Percentiles rank a stretch among this genome's conserved stretches.
These are phyloP conservation scores for Galemys pyrenaicus DNA, from an alignment of 2,113 vertebrate genomes.

Conservation along the genomic window DNA sequence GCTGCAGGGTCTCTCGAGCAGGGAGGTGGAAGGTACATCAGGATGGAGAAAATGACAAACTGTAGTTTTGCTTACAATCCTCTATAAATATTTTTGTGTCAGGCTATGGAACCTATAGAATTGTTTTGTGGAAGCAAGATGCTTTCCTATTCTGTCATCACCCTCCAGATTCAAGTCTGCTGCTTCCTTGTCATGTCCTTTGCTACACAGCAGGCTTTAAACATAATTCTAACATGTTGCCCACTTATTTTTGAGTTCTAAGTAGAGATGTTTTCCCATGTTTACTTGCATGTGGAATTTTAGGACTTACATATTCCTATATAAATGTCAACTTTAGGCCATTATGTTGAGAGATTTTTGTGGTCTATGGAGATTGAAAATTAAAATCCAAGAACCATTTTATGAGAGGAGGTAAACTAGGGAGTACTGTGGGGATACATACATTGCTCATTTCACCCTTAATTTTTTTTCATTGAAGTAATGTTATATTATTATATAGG, in stretches of 20 bases:
- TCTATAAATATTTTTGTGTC: neutral
- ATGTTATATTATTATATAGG: too few species aligned
- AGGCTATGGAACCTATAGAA: neutral
- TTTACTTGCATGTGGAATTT: neutral
- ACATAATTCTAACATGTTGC: neutral
- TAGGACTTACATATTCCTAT: neutral
- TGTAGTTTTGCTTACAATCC: neutral
- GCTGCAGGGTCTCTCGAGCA: neutral
- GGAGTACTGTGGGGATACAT: neutral
- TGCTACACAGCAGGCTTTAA: neutral
- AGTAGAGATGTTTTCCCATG: neutral
- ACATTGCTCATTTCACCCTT: too few species aligned
- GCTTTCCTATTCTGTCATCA: neutral
- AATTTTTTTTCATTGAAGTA: too few species aligned
- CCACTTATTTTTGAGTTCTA: neutral
- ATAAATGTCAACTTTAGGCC: neutral
- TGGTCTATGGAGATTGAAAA: neutral
- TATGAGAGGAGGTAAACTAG: neutral
- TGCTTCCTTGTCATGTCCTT: accelerated
- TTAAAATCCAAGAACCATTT: neutral
- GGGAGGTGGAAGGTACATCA: neutral
- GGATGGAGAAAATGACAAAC: neutral
- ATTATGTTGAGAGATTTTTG: neutral
- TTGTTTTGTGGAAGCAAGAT: neutral
- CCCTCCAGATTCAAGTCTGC: neutral